Conservation (phyloP, 2,797 vertebrate species). For the Falco peregrinus region DNA sequence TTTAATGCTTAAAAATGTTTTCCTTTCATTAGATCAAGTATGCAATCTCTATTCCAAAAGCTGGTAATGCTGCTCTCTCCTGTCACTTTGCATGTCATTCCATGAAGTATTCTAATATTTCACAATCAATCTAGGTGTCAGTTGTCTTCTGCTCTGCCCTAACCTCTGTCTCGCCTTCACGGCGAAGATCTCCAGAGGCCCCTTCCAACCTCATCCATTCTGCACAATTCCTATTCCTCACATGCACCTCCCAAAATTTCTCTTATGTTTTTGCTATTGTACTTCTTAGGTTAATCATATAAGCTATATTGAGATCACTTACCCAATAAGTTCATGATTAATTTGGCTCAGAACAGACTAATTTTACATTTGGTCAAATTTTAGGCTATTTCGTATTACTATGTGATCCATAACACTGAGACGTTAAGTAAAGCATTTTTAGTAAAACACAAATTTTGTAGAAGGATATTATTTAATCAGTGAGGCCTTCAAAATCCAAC, state of each 20-base stretch:
- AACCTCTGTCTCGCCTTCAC: not conserved
- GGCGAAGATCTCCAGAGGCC: not conserved
- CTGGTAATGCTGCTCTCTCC: not conserved
- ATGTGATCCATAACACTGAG: fast-evolving
- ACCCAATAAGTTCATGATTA: not conserved
- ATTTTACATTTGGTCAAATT: not conserved
- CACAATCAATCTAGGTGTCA: not conserved
- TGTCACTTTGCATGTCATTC: not conserved
- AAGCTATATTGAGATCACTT: not conserved
- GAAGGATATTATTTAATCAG: not conserved
- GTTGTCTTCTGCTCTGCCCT: not conserved
- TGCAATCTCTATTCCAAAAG: not conserved
- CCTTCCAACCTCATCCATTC: not conserved
- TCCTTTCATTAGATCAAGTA: not conserved
- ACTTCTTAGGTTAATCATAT: not conserved
- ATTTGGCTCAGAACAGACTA: not conserved
- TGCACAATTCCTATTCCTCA: not conserved
- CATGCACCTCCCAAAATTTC: not conserved
- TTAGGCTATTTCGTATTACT: not conserved
- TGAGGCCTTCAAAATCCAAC: not conserved
- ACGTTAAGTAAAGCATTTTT: not conserved
- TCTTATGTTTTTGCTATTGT: not conserved
- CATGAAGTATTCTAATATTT: not conserved
- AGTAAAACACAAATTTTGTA: not conserved
- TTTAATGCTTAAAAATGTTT: not conserved